phyloP scores from a whole-genome alignment of 1,140 invertebrate species.

The Cydia pomonella region DNA sequence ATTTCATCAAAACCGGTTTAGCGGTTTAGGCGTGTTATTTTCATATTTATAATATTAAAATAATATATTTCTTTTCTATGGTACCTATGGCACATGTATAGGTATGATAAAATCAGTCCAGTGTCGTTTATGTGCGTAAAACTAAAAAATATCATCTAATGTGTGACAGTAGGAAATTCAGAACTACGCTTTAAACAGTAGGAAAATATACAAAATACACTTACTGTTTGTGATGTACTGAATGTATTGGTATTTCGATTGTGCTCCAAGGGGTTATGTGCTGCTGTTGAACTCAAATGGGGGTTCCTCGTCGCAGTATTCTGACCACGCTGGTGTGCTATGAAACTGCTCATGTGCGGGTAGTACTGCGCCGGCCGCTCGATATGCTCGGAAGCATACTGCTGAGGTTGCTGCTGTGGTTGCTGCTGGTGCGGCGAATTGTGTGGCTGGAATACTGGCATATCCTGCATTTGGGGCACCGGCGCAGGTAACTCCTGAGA shows the following conservation, averaged over 20 bases:
- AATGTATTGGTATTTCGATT: background rate
- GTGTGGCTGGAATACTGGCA: background rate
- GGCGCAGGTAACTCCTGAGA: background rate
- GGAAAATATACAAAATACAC: background rate
- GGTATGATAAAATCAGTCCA: no score
- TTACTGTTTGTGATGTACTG: background rate
- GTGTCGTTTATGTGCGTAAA: no score
- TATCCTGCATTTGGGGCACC: background rate
- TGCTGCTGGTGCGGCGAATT: background rate
- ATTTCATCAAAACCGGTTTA: no score
- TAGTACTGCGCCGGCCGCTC: background rate
- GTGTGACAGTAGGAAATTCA: background rate
- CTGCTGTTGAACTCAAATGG: background rate
- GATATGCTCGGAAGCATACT: background rate
- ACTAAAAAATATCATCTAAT: no score
- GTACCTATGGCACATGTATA: no score
- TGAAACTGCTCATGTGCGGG: background rate
- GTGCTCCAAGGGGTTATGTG: background rate
- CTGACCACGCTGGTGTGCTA: background rate
- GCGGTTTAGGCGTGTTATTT: no score
- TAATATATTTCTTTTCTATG: no score
- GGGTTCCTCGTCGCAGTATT: background rate
- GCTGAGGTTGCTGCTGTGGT: background rate
- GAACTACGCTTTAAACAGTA: background rate
- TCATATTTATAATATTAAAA: no score